Conservation (phyloP, 2,797 vertebrate genomes). For the Tolypeutes matacus region DNA sequence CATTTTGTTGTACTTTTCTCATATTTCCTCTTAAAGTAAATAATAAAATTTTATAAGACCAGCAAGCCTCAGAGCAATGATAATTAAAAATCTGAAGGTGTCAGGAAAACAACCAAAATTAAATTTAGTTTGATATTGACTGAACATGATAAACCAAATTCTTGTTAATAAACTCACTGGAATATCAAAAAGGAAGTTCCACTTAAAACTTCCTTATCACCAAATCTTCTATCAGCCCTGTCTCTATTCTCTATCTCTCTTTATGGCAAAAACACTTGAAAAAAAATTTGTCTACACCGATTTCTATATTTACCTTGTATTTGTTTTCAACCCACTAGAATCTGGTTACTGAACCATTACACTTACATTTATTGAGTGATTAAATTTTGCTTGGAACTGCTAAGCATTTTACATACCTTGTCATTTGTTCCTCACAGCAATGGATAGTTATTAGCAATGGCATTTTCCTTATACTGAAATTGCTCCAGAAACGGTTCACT, state of each 20-base stretch:
- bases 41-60: conserved; percentile 64
- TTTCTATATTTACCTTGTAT: conserved; percentile 4
- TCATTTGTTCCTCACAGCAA: too few species aligned
- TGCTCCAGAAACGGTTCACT: too few species aligned
- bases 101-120: conserved; percentile 74
- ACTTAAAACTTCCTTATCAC: not conserved
- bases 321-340: not conserved
- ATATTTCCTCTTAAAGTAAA: conserved; percentile 61
- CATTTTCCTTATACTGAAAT: too few species aligned
- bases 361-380: not conserved
- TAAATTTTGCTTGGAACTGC: not conserved
- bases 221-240: not conserved
- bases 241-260: not conserved
- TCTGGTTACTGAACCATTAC: not conserved
- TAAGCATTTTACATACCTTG: too few species aligned
- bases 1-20: conserved; percentile 51
- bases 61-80: conserved; percentile 51
- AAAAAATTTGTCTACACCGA: not conserved
- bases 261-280: conserved; percentile 15
- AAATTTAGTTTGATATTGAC: conserved; percentile 67
- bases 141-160: conserved; percentile 20
- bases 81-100: conserved; percentile 69
- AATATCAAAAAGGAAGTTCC: conserved; percentile 41
- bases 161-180: conserved; percentile 26
- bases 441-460: too few species aligned